phyloP scores from a whole-genome alignment of 2,113 vertebrate genomes.

The Sinocyclocheilus maitianheensis region DNA sequence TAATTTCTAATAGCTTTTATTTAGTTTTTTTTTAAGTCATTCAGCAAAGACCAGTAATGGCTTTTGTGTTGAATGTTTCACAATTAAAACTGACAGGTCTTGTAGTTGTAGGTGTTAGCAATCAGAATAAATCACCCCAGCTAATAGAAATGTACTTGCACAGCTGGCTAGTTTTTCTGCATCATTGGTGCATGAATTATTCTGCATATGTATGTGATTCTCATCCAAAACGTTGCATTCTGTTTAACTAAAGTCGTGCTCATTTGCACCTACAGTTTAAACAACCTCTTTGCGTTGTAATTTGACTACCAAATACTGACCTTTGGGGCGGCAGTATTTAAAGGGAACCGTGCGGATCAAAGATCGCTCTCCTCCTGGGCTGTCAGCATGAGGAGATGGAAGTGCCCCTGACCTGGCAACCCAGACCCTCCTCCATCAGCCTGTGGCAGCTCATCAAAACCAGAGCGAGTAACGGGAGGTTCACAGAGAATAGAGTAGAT shows the following conservation, averaged over 20 bases:
- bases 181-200: background rate
- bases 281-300: conserved; percentile 50
- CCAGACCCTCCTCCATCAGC: conserved; percentile 43
- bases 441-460: conserved; percentile 46
- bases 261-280: conserved; percentile 49
- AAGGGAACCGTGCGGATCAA: conserved; percentile 54
- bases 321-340: conserved; percentile 55
- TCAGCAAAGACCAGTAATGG: background rate
- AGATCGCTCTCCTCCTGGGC: conserved; percentile 48
- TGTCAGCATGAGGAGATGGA: conserved; percentile 40
- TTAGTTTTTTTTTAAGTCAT: background rate
- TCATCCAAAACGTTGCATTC: background rate
- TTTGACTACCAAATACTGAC: conserved; percentile 63
- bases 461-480: conserved; percentile 10
- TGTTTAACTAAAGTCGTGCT: conserved; percentile 51
- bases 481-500: background rate
- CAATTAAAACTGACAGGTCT: background rate
- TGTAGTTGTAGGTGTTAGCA: background rate
- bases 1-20: background rate
- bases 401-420: conserved; percentile 42
- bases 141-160: background rate
- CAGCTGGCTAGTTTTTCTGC: conserved; percentile 21
- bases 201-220: conserved; percentile 5
- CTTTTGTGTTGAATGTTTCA: background rate
- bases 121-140: conserved; percentile 3